Evolutionary conservation across 2,113 vertebrate genomes (phyloP).

Genomic region (Brachionichthys hirsutus): DNA sequence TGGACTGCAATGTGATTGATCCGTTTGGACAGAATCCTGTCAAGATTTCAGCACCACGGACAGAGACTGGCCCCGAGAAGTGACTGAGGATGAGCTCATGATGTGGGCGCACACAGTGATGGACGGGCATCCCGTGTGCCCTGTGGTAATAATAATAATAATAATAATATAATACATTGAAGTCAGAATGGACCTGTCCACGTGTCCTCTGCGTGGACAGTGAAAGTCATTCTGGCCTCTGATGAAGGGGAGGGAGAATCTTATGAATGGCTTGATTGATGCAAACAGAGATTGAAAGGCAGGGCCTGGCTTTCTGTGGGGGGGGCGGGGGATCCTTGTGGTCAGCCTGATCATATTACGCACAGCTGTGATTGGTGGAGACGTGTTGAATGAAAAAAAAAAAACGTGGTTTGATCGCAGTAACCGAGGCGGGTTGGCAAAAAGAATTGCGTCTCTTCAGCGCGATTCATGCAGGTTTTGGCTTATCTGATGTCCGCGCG

Average conservation of each 20-base stretch:
- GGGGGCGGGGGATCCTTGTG: conserved; percentile 32
- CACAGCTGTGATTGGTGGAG: conserved; percentile 48
- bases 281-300: conserved; percentile 29
- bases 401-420: conserved; percentile 33
- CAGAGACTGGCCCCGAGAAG: conserved; percentile 30
- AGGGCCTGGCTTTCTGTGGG: conserved; percentile 26
- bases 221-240: conserved; percentile 55
- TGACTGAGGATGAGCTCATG: conserved; percentile 8
- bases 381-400: conserved; percentile 25
- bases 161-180: too few species aligned
- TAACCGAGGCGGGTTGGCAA: conserved; percentile 40
- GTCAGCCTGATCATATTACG: conserved; percentile 36
- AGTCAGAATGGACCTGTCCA: not conserved
- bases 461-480: conserved; percentile 10
- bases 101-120: conserved; percentile 10
- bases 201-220: conserved; percentile 24
- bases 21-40: conserved; percentile 10
- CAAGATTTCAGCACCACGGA: conserved; percentile 68
- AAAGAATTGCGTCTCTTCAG: conserved; percentile 2
- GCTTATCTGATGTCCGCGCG: conserved; percentile 42
- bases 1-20: conserved; percentile 16
- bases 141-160: too few species aligned
- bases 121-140: too few species aligned
- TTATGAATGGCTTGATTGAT: conserved; percentile 64
- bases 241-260: conserved; percentile 52